Percentiles rank a stretch among this genome's conserved stretches.
Evolutionary conservation across 2,113 vertebrate species (phyloP).

Genomic region (Silurus meridionalis): DNA sequence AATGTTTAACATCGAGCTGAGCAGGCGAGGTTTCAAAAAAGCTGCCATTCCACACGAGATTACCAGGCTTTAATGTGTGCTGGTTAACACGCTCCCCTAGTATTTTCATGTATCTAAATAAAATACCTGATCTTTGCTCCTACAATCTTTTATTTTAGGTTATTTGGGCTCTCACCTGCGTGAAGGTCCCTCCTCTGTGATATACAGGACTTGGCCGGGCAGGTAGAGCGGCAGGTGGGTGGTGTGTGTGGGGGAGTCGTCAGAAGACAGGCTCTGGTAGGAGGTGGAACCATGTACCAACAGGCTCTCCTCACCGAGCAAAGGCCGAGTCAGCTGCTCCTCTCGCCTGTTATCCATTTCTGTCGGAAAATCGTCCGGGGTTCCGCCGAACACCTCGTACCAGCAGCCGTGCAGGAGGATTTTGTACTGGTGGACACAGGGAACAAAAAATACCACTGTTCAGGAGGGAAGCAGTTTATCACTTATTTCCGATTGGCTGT

Average conservation of each 20-base stretch:
- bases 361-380: conserved; percentile 80
- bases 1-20: background rate
- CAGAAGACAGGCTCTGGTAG: conserved; percentile 80
- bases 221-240: conserved; percentile 83
- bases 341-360: conserved; percentile 83
- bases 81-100: background rate
- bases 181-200: conserved; percentile 80
- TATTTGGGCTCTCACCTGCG: conserved; percentile 73
- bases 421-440: conserved; percentile 79
- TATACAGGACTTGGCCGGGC: conserved; percentile 87
- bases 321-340: conserved; percentile 79
- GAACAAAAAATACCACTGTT: background rate
- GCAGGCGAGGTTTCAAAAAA: background rate
- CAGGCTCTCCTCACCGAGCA: conserved; percentile 88
- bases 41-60: background rate
- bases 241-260: conserved; percentile 73
- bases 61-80: background rate
- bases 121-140: too few relatives aligned
- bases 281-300: conserved; percentile 78
- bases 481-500: background rate
- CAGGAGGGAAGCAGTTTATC: background rate
- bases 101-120: too few relatives aligned
- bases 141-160: too few relatives aligned
- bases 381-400: conserved; percentile 91
- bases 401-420: conserved; percentile 90